Percentiles rank a stretch among this genome's conserved stretches.
Conservation (phyloP, 2,113 vertebrate species). For the Vulpes vulpes region DNA sequence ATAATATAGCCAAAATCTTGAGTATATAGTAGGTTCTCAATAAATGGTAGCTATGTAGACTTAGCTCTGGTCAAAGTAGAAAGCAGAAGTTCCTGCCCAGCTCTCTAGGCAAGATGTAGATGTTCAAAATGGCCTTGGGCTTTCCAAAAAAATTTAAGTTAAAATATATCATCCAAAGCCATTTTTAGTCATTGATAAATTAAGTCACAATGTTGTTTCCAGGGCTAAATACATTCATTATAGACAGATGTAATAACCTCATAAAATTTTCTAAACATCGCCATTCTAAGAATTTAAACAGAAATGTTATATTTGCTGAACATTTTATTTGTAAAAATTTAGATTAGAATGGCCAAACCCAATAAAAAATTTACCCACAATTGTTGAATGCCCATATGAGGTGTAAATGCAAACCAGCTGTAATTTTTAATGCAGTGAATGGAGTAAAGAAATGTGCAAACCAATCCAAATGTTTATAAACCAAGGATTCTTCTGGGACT, state of each 20-base stretch:
- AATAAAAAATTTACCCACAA: constrained; percentile 15
- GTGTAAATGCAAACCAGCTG: constrained; percentile 59
- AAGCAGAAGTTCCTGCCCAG: constrained; percentile 40
- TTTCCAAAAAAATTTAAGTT: constrained; percentile 16
- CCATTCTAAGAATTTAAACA: constrained; percentile 48
- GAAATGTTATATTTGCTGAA: constrained; percentile 13
- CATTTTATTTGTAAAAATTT: neutral
- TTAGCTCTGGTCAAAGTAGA: constrained; percentile 3
- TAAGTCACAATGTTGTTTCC: constrained; percentile 26
- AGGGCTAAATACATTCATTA: neutral
- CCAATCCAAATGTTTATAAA: constrained; percentile 72
- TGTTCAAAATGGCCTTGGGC: neutral
- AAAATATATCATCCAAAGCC: constrained; percentile 10
- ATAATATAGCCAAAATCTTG: constrained; percentile 27
- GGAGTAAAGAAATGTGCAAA: constrained; percentile 58
- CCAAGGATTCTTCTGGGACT: constrained; percentile 57
- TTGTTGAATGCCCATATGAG: constrained; percentile 26
- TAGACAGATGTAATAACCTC: constrained; percentile 19
- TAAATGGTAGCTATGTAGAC: neutral
- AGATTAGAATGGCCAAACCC: constrained; percentile 21
- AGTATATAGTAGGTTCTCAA: neutral
- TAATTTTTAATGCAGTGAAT: constrained; percentile 57
- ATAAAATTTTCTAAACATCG: constrained; percentile 33
- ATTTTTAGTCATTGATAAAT: constrained; percentile 56
- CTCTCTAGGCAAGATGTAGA: neutral